These are phyloP conservation scores for Crocidura indochinensis DNA, from an alignment of 2,797 vertebrate genomes.

Conservation along the genomic window DNA sequence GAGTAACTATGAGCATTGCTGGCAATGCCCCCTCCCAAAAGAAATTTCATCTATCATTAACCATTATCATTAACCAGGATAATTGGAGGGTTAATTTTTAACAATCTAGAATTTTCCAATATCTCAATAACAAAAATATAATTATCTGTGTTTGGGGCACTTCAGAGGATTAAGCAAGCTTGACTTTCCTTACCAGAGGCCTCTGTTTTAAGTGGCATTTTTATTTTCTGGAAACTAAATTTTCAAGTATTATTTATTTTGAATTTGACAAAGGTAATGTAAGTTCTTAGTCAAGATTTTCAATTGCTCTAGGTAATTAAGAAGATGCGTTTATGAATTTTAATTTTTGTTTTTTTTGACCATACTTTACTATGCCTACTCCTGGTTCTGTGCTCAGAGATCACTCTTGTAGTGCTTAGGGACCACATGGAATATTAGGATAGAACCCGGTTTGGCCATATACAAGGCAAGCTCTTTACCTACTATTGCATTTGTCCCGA, in stretches of 20 bases:
- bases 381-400: no score
- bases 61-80: neutral
- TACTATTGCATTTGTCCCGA: no score
- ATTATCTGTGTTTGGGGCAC: conserved; percentile 15
- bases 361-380: no score
- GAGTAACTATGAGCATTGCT: no score
- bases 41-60: no score
- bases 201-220: no score
- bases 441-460: no score
- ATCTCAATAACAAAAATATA: neutral
- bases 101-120: neutral
- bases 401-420: no score
- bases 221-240: conserved; percentile 36
- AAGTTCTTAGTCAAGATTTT: conserved; percentile 31
- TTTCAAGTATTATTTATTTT: neutral
- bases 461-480: no score
- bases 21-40: no score
- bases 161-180: neutral
- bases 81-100: neutral
- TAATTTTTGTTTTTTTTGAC: neutral
- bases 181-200: neutral
- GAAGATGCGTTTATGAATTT: conserved; percentile 10
- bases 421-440: no score
- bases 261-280: neutral
- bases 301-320: neutral